Conservation (phyloP, 1,140 invertebrate species). For the Samia ricini region DNA sequence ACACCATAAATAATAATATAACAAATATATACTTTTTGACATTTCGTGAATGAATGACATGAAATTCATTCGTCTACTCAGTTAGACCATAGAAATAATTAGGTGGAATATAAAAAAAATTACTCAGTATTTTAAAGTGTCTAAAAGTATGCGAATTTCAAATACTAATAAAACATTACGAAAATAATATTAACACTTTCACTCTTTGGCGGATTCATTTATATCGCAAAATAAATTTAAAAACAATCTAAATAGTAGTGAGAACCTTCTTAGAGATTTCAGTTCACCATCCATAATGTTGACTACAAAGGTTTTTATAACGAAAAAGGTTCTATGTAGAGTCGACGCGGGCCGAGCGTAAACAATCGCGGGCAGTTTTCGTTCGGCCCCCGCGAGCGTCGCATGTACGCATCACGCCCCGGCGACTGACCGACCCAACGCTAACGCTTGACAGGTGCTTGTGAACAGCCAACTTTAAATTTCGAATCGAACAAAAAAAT, state of each 20-base stretch:
- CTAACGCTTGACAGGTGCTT: slow-evolving; percentile 39
- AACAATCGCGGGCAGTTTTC: slow-evolving; percentile 67
- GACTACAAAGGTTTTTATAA: slow-evolving; percentile 3
- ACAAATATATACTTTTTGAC: too few relatives aligned
- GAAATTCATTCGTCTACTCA: too few relatives aligned
- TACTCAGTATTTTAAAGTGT: too few relatives aligned
- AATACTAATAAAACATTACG: too few relatives aligned
- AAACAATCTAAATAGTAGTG: neutral
- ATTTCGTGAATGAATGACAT: too few relatives aligned
- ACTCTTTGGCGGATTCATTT: neutral
- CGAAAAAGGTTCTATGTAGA: slow-evolving; percentile 38
- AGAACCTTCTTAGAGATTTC: slow-evolving; percentile 1
- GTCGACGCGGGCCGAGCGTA: slow-evolving; percentile 52
- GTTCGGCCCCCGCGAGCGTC: slow-evolving; percentile 53
- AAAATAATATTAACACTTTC: too few relatives aligned
- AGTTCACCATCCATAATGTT: slow-evolving; percentile 9
- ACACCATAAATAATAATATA: too few relatives aligned
- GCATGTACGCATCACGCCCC: slow-evolving; percentile 25
- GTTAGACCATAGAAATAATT: too few relatives aligned
- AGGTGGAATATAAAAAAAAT: too few relatives aligned
- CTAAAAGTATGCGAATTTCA: too few relatives aligned
- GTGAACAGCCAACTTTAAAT: slow-evolving; percentile 24
- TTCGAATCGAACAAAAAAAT: slow-evolving; percentile 31
- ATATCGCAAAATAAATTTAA: neutral
- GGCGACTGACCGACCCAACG: slow-evolving; percentile 22